Conservation (phyloP, 64 coral and sea anemone genomes). For the Pachyseris speciosa region DNA sequence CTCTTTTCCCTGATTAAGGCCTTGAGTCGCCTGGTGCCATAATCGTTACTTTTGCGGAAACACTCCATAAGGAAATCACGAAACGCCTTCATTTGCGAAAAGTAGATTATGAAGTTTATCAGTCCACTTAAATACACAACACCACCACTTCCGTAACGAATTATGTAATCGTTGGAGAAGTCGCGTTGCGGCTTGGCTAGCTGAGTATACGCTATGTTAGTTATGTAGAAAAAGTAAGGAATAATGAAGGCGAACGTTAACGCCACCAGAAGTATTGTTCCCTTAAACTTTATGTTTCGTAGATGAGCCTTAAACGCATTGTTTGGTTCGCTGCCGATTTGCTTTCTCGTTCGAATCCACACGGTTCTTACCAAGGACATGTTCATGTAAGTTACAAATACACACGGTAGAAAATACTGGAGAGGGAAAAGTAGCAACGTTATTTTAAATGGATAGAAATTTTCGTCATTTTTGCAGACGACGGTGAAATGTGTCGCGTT, state of each 20-base stretch:
- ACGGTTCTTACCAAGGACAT: neutral
- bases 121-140: neutral
- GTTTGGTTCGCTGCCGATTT: neutral
- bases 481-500: neutral
- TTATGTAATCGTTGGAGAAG: constrained; percentile 15
- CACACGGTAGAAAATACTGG: neutral
- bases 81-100: neutral
- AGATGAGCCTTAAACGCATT: neutral
- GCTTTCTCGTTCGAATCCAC: neutral
- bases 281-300: neutral
- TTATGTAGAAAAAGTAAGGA: neutral
- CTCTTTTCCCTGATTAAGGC: neutral
- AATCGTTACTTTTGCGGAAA: neutral
- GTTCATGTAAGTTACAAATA: constrained; percentile 11
- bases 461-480: neutral
- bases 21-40: neutral
- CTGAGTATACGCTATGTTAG: neutral
- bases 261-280: neutral
- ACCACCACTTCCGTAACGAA: neutral
- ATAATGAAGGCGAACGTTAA: constrained; percentile 34
- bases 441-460: neutral
- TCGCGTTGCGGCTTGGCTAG: neutral
- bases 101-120: constrained; percentile 10
- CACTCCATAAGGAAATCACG: neutral
- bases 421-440: neutral